A percentile compares a stretch with the other conserved stretches of the same genome.
Conservation (phyloP, 2,113 vertebrate species). For the Dipodomys merriami region DNA sequence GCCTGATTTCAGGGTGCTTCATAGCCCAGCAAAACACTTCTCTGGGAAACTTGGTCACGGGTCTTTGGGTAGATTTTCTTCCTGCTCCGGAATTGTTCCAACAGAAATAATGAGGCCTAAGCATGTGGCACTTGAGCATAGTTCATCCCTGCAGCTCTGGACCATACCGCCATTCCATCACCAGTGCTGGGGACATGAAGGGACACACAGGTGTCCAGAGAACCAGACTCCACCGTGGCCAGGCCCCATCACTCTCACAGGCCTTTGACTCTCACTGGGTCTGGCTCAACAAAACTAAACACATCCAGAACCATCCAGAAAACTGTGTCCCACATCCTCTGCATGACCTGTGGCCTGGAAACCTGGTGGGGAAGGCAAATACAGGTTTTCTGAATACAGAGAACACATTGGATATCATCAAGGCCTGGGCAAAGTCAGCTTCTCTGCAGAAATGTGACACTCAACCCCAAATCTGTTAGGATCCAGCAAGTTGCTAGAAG, state of each 20-base stretch:
- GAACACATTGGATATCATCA: too few relatives aligned
- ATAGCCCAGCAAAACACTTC: rapidly evolving
- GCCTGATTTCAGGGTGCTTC: background rate
- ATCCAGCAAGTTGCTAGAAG: background rate
- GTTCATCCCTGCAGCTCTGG: background rate
- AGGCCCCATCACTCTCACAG: rapidly evolving
- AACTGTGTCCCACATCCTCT: background rate
- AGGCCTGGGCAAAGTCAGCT: background rate
- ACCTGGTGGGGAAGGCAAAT: too few relatives aligned
- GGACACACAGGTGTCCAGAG: rapidly evolving
- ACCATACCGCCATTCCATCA: background rate
- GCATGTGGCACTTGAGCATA: background rate
- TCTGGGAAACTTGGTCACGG: rapidly evolving
- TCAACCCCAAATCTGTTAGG: too few relatives aligned
- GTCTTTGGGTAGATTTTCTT: background rate
- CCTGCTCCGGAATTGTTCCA: background rate
- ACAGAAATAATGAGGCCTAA: background rate
- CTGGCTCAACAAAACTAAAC: background rate
- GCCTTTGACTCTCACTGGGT: background rate
- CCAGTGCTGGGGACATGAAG: background rate
- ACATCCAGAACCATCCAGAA: background rate
- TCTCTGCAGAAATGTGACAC: background rate
- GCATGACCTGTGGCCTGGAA: background rate
- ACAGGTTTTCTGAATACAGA: background rate
- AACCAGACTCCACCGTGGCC: background rate